Evolutionary conservation across 2,888 invertebrate species (phyloP).

Genomic region (Campoplex capitator): DNA sequence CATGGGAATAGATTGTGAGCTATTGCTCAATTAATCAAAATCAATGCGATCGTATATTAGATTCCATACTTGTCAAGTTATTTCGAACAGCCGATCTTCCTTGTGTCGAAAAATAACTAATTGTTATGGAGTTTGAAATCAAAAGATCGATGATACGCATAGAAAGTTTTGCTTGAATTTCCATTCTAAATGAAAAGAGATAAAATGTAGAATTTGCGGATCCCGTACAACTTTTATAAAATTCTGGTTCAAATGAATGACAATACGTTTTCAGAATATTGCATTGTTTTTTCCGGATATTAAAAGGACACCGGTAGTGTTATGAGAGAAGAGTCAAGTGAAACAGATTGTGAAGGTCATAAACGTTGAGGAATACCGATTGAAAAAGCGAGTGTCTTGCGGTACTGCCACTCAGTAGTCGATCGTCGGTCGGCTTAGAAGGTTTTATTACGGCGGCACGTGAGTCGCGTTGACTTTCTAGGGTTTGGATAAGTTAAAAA

Average conservation of each 20-base stretch:
- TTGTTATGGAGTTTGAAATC: no score
- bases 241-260: neutral
- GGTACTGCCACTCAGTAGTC: slow-evolving; percentile 76
- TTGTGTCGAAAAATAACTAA: neutral
- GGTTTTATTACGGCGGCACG: slow-evolving; percentile 70
- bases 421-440: slow-evolving; percentile 77
- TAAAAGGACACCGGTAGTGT: slow-evolving; percentile 20
- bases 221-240: neutral
- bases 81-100: no score
- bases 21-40: no score
- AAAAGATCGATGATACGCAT: no score
- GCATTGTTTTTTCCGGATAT: slow-evolving; percentile 11
- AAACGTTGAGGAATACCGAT: slow-evolving; percentile 77
- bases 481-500: neutral
- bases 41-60: no score
- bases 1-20: no score
- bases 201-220: neutral
- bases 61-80: no score
- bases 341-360: slow-evolving; percentile 78
- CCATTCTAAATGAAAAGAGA: neutral
- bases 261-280: neutral
- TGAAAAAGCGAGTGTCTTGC: slow-evolving; percentile 81
- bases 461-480: slow-evolving; percentile 46
- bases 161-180: neutral
- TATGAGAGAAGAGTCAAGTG: slow-evolving; percentile 68